These are phyloP conservation scores for Catajapyx aquilonaris DNA, from an alignment of 1,140 invertebrate genomes.

Conservation along the genomic window DNA sequence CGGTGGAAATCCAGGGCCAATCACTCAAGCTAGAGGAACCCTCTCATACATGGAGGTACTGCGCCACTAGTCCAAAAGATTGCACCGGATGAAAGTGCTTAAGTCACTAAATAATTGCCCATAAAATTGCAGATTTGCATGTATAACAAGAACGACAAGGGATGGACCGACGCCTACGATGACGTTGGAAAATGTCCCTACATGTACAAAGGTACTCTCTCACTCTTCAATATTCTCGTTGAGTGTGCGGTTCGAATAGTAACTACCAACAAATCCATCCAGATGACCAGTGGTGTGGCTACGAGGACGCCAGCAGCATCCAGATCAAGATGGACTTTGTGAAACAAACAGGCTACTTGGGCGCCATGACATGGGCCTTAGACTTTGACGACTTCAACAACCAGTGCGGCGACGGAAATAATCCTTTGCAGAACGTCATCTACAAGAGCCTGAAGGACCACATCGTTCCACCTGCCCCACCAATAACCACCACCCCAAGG, in stretches of 20 bases:
- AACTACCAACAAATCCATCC: no score
- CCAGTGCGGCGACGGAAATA: conserved; percentile 9
- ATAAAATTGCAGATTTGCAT: conserved; percentile 53
- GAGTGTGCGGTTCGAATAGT: no score
- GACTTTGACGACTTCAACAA: conserved; percentile 19
- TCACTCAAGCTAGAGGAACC: conserved; percentile 19
- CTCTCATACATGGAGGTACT: conserved; percentile 22
- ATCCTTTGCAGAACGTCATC: conserved; percentile 15
- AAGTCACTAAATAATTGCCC: no score
- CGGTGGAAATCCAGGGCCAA: conserved; percentile 19
- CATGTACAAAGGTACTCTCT: conserved; percentile 18
- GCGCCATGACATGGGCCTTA: conserved; percentile 22
- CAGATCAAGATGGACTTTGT: conserved; percentile 17
- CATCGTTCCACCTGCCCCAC: conserved; percentile 12
- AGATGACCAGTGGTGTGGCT: conserved; percentile 27
- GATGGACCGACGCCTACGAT: conserved; percentile 17
- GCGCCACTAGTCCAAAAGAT: no score
- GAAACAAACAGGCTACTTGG: conserved; percentile 16
- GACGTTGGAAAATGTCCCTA: conserved; percentile 20
- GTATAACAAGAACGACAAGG: conserved; percentile 22
- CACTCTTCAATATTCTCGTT: no score
- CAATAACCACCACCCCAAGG: conserved; percentile 1
- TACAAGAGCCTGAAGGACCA: conserved; percentile 18
- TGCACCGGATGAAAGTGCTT: no score
- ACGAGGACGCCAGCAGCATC: conserved; percentile 22